Evolutionary conservation across 2,888 invertebrate genomes (phyloP), one percentile per base, ranked within the genome.

Genomic region (Drosophila vallismaia): DNA sequence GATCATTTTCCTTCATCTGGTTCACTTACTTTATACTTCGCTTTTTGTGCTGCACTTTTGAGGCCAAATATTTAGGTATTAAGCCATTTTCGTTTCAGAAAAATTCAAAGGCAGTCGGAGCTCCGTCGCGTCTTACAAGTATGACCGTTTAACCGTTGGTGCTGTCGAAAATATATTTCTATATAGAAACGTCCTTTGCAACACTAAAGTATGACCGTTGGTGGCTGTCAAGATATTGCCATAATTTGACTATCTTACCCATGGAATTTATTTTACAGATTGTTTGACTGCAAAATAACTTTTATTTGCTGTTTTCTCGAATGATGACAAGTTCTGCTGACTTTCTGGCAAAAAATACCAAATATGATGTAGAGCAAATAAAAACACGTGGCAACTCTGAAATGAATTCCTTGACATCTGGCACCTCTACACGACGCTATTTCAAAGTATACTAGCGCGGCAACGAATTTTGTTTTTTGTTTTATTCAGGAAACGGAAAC

Each of bases 391-490:
- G 19, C 19, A 19, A 19, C 19, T 19, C 19, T 19, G 19, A 19
- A 19, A 19, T 19, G 19, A 19, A 19, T 1, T 19, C 19, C 19
- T 19, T 28, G 28, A 28, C 28, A 28, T 28, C 28, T 28, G 28
- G 28, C 36, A 36, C n/a, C 36, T 10, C 33, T 28, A 6, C 28
- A 10, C 60, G 74, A 77, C 77, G 75, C 82, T 48, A 79, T 76
- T 84, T 84, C 66, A 79, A 84, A 75, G 79, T 77, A 77, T 77
- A 77, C 69, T 63, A 31, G 66, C 74, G 78, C 72, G 71, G 63
- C 67, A 74, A 71, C 71, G 56, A 56, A 57, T 29, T 24, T 51
- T 48, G 50, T 46, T 58, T 63, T 44, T 31, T 28, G 14, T 26
- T 45, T 28, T 6, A 28, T 28, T 28, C 6, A 6, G 6, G 6